Base-by-base conservation (phyloP, 2,797 vertebrate genomes). In the Micrastur ruficollis region DNA sequence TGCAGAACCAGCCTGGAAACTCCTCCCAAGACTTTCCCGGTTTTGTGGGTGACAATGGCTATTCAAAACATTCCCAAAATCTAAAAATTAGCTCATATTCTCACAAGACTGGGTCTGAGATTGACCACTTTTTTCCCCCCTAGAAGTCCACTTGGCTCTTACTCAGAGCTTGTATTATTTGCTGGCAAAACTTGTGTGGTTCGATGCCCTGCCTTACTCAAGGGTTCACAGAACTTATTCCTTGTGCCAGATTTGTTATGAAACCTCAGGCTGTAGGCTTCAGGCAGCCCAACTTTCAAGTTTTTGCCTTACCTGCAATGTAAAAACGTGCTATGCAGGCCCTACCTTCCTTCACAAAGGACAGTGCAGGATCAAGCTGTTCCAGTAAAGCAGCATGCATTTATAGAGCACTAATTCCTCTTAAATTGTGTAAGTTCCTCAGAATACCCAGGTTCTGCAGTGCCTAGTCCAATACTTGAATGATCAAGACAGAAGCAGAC, bases 401-500 rank as follows among this genome's bases (percentile, higher is more conserved):
- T 61, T 26, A n/a, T 19, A 74, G 46, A 81, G 62, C 80, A 70
- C 1, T 12, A 66, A 20, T 8, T 46, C 29, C 32, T 75, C 46
- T 67, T 34, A 27, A 49, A 40, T 0, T 52, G 31, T 14, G 1
- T 5, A 44, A 17, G 17, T 44, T 44, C 42, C 18, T 44, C 18
- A 61, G 53, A 11, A n/a, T 2, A 21, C 3, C 14, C 0, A 31
- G 18, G 31, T 68, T 62, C n/a, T 21, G 18, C 1, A 2, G 32
- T n/a, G 65, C 47, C 38, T 14, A 46, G 50, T 38, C 36, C 5
- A 3, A 34, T 29, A 20, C n/a, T 29, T n/a, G 27, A 56, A 56
- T 2, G 29, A 18, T 70, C n/a, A 42, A 85, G 36, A 26, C 11
- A 63, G 58, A 18, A 72, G 47, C 22, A 25, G 40, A 19, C 47